These are phyloP conservation scores for Eulemur coronatus DNA, from an alignment of 2,797 vertebrate species.

Conservation along the genomic window DNA sequence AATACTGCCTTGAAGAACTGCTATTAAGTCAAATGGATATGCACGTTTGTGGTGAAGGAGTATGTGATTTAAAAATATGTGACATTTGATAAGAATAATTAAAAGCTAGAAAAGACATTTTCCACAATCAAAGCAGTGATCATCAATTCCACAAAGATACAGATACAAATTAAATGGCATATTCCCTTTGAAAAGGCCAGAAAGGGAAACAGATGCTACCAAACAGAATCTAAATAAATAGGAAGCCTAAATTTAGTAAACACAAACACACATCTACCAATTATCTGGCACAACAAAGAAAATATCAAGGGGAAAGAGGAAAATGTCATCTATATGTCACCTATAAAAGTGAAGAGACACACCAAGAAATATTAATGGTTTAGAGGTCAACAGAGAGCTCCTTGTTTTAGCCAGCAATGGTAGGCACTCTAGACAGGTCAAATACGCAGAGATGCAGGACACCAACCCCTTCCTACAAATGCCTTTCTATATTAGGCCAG, in stretches of 20 bases:
- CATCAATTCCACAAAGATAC: slow-evolving; percentile 49
- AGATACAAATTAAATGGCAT: slow-evolving; percentile 45
- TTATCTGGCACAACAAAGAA: slow-evolving; percentile 50
- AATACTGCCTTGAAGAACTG: slow-evolving; percentile 21
- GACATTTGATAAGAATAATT: slow-evolving; percentile 42
- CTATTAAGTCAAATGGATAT: slow-evolving; percentile 11
- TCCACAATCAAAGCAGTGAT: slow-evolving; percentile 65
- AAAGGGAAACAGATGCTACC: slow-evolving; percentile 18
- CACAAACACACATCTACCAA: slow-evolving; percentile 36
- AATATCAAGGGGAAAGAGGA: slow-evolving; percentile 46
- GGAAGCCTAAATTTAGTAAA: slow-evolving; percentile 43
- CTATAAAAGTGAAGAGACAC: slow-evolving; percentile 52
- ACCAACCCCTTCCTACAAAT: slow-evolving; percentile 26
- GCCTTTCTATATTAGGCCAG: background rate
- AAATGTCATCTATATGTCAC: slow-evolving; percentile 41
- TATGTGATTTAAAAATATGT: slow-evolving; percentile 26
- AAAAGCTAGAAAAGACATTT: slow-evolving; percentile 40
- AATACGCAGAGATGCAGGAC: slow-evolving; percentile 25
- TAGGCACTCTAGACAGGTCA: slow-evolving; percentile 35
- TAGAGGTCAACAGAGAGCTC: slow-evolving; percentile 35
- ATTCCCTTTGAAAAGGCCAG: background rate
- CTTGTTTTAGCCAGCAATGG: slow-evolving; percentile 49
- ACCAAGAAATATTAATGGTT: slow-evolving; percentile 47
- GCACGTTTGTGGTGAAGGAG: background rate
- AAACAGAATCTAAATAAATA: slow-evolving; percentile 59